These are phyloP conservation scores for Meandrina meandrites DNA, from an alignment of 92 coral and sea anemone species.

Conservation along the genomic window DNA sequence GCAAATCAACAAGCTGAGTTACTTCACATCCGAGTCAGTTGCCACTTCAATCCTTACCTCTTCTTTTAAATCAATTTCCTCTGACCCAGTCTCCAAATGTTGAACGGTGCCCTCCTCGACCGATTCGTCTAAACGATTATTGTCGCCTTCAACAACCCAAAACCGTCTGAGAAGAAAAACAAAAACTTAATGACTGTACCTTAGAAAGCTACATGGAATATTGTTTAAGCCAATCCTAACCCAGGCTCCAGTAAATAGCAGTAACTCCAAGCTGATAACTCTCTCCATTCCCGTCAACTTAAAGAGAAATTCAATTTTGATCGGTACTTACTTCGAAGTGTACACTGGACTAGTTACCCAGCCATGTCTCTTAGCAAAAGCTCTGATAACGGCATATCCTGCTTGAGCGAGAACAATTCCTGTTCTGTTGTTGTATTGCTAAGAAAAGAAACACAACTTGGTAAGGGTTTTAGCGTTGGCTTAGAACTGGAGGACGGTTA, in stretches of 20 bases:
- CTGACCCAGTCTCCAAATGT: constrained; percentile 28
- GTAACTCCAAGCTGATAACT: background rate
- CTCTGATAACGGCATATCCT: constrained; percentile 72
- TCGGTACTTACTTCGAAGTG: constrained; percentile 70
- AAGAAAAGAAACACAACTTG: constrained; percentile 2
- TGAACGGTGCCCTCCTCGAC: constrained; percentile 35
- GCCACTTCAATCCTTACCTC: background rate
- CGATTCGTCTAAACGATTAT: constrained; percentile 11
- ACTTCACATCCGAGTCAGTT: no score
- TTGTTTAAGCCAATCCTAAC: no score
- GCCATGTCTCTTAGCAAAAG: constrained; percentile 67
- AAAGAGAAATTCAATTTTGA: background rate
- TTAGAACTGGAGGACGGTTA: no score
- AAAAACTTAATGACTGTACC: background rate
- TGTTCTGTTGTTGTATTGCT: constrained; percentile 61
- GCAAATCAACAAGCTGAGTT: no score
- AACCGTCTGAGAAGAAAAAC: constrained; percentile 64
- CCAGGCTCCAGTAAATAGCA: background rate
- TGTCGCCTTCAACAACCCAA: constrained; percentile 63
- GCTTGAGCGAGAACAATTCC: constrained; percentile 56
- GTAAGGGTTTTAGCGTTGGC: no score
- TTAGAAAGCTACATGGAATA: no score
- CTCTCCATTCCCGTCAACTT: background rate
- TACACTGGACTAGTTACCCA: constrained; percentile 70
- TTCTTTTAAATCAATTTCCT: constrained; percentile 18